phyloP scores from a whole-genome alignment of 2,113 vertebrate species.

The Okapia johnstoni region DNA sequence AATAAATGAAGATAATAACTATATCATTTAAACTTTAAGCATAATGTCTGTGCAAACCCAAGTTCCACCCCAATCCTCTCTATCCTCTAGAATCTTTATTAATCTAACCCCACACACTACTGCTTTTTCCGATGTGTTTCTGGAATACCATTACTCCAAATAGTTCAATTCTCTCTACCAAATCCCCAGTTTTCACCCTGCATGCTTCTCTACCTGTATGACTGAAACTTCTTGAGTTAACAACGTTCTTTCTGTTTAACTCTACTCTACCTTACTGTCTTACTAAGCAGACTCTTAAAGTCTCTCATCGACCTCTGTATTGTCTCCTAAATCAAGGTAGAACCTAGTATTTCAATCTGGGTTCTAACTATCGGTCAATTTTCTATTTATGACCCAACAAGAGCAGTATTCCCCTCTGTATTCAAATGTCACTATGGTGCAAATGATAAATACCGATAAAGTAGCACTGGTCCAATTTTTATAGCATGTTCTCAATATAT shows the following conservation, averaged over 20 bases:
- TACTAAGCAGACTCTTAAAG: neutral
- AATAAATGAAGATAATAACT: constrained; percentile 54
- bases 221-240: constrained; percentile 5
- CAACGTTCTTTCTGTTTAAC: neutral
- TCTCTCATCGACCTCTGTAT: neutral
- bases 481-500: neutral
- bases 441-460: neutral
- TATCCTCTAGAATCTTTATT: neutral
- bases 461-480: neutral
- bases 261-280: neutral
- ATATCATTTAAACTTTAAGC: constrained; percentile 25
- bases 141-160: neutral
- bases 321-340: neutral
- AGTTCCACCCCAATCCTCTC: neutral
- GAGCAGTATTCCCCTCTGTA: neutral
- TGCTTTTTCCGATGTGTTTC: neutral
- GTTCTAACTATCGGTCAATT: neutral
- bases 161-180: neutral
- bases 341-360: neutral
- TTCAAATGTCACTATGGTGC: neutral
- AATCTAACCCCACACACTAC: neutral
- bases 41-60: neutral
- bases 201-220: neutral
- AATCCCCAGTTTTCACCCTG: constrained; percentile 3
- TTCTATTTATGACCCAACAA: neutral